A percentile compares a stretch with the other conserved stretches of the same genome.
Evolutionary conservation across 2,888 invertebrate species (phyloP).

Genomic region (Lochmaea capreae): DNA sequence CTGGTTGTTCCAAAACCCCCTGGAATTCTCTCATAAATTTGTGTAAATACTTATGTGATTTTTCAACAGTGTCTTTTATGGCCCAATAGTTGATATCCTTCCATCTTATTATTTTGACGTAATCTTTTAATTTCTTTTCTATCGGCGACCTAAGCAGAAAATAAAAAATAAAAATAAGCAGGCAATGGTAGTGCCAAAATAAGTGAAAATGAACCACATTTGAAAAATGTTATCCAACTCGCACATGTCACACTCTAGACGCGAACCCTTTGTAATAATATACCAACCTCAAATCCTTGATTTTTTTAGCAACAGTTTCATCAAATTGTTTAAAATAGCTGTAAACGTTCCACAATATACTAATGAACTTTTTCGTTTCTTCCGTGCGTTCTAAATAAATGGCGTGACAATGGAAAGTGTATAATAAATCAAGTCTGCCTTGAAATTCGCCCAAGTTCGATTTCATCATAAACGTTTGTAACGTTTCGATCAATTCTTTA

Average conservation of each 20-base stretch:
- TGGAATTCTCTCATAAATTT: slow-evolving; percentile 89
- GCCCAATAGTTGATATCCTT: slow-evolving; percentile 95
- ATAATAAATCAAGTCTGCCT: slow-evolving; percentile 80
- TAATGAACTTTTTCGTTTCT: slow-evolving; percentile 69
- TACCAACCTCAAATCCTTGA: slow-evolving; percentile 69
- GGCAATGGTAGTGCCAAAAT: too few species aligned
- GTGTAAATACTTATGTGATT: slow-evolving; percentile 87
- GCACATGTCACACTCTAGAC: too few species aligned
- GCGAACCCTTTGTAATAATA: too few species aligned
- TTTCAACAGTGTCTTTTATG: slow-evolving; percentile 88
- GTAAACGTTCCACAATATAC: slow-evolving; percentile 83
- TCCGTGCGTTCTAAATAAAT: slow-evolving; percentile 66
- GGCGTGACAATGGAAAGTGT: slow-evolving; percentile 84
- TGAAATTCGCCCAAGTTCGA: slow-evolving; percentile 88
- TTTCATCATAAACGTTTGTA: slow-evolving; percentile 86
- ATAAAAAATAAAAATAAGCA: not conserved
- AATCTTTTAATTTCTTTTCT: slow-evolving; percentile 91
- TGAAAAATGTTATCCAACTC: too few species aligned
- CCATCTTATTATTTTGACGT: slow-evolving; percentile 95
- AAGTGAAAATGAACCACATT: too few species aligned
- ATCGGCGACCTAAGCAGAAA: slow-evolving; percentile 74
- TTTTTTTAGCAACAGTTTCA: slow-evolving; percentile 72
- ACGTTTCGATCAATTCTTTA: slow-evolving; percentile 68
- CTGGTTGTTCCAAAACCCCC: slow-evolving; percentile 70
- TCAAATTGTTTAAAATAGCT: slow-evolving; percentile 87